Percentiles rank a stretch among this genome's conserved stretches.
phyloP scores from a whole-genome alignment of 2,797 vertebrate species.

The Streptopelia turtur region DNA sequence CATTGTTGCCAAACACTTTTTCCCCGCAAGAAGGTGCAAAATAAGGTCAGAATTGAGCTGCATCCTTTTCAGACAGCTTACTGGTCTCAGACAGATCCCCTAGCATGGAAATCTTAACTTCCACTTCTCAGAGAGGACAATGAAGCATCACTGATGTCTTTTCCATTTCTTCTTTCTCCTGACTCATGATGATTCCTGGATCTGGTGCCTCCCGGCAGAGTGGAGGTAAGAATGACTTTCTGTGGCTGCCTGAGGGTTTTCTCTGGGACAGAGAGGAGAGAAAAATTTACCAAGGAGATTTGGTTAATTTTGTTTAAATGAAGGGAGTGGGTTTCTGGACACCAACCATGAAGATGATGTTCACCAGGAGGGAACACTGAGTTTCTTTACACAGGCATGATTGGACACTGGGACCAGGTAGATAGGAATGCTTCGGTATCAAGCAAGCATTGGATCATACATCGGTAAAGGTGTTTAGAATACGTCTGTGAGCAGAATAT shows the following conservation, averaged over 20 bases:
- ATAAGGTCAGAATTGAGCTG: not conserved
- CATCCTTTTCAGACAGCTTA: not conserved
- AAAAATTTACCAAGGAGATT: not conserved
- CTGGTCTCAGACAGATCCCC: not conserved
- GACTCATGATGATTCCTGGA: constrained; percentile 71
- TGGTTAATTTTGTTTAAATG: not conserved
- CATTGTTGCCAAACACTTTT: not conserved
- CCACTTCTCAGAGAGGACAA: not conserved
- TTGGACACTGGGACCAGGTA: not conserved
- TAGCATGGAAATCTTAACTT: not conserved
- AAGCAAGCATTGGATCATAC: not conserved
- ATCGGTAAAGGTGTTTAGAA: not conserved
- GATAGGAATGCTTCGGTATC: not conserved
- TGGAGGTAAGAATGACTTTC: constrained; percentile 89
- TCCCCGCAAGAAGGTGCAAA: not conserved
- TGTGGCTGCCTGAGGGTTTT: not conserved
- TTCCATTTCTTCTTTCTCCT: constrained; percentile 70
- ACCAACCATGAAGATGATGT: not conserved
- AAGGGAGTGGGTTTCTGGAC: not conserved
- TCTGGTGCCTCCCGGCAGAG: constrained; percentile 82
- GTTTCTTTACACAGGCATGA: not conserved
- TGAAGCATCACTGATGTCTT: constrained; percentile 7
- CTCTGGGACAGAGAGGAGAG: not conserved
- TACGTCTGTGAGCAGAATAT: not conserved
- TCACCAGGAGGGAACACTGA: not conserved